These are phyloP conservation scores for Sanderia malayensis DNA, from an alignment of 30 jellyfish, hydroid and myxozoan genomes.

Conservation along the genomic window DNA sequence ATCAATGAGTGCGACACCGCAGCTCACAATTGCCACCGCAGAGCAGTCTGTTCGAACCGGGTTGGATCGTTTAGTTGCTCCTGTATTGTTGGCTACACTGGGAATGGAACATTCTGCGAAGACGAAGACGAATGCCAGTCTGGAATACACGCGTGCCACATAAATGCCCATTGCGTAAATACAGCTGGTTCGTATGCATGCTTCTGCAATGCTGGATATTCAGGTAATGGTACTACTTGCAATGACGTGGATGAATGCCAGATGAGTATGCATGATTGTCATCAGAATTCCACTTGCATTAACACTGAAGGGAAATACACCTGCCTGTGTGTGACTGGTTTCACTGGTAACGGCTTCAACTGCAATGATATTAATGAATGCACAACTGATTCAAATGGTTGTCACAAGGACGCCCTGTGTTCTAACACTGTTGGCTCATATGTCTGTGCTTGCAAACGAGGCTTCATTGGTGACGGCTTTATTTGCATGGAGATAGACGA, in stretches of 20 bases:
- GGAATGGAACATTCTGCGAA: constrained; percentile 46
- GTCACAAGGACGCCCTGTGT: constrained; percentile 42
- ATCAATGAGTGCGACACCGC: constrained; percentile 49
- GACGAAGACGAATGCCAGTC: constrained; percentile 56
- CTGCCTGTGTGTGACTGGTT: constrained; percentile 26
- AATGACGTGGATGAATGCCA: constrained; percentile 33
- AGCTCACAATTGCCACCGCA: constrained; percentile 24
- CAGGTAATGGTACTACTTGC: constrained; percentile 53
- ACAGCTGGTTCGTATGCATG: constrained; percentile 51
- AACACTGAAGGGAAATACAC: constrained; percentile 18
- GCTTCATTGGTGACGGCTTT: constrained; percentile 41
- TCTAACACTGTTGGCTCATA: constrained; percentile 26
- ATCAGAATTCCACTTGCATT: constrained; percentile 9
- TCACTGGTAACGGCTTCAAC: constrained; percentile 35
- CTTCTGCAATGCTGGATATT: constrained; percentile 39
- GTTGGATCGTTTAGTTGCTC: constrained; percentile 43
- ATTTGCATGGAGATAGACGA: constrained; percentile 38
- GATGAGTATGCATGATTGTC: constrained; percentile 10
- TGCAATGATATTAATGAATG: constrained; percentile 61
- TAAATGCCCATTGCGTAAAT: constrained; percentile 35
- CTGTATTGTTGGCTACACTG: constrained; percentile 51
- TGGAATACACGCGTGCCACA: constrained; percentile 17
- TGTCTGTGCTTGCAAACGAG: constrained; percentile 36
- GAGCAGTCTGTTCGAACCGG: constrained; percentile 35
- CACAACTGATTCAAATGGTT: neutral